Percentiles rank a stretch among this genome's conserved stretches.
Conservation (phyloP, 2,888 invertebrate species). For the Thelaira solivaga region DNA sequence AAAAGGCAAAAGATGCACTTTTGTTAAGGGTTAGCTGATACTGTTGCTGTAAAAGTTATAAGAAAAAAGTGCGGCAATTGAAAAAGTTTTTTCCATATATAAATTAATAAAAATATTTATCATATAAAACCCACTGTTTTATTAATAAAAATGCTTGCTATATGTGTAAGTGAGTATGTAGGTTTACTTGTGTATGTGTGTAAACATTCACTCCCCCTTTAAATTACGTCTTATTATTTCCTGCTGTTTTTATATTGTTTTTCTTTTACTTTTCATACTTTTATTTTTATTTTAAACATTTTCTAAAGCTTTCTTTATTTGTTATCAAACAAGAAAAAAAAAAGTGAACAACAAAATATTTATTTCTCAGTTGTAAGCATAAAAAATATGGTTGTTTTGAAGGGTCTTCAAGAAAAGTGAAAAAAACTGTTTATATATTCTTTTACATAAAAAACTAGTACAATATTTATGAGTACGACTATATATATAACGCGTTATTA, state of each 20-base stretch:
- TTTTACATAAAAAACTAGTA: neutral
- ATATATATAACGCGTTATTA: neutral
- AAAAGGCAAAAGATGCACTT: no score
- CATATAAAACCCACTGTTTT: no score
- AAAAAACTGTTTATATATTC: conserved; percentile 6
- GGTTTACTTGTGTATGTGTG: neutral
- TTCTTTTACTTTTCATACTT: neutral
- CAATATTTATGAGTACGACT: neutral
- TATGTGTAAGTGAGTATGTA: no score
- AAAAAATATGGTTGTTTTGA: conserved; percentile 43
- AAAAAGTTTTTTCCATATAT: no score
- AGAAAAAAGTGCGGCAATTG: no score
- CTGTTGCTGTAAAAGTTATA: no score
- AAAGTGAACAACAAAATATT: conserved; percentile 13
- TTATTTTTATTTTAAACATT: conserved; percentile 27
- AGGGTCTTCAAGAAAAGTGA: no score
- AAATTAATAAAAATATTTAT: no score
- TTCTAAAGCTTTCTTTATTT: conserved; percentile 24
- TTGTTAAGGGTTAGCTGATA: no score
- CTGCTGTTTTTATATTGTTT: conserved; percentile 47
- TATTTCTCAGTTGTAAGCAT: neutral
- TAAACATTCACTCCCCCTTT: conserved; percentile 47
- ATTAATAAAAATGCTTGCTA: no score
- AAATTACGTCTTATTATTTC: conserved; percentile 62
- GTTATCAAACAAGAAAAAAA: neutral